A percentile compares a stretch with the other conserved stretches of the same genome.
Evolutionary conservation across 2,797 vertebrate genomes (phyloP).

Genomic region (Pseudochirops corinnae): DNA sequence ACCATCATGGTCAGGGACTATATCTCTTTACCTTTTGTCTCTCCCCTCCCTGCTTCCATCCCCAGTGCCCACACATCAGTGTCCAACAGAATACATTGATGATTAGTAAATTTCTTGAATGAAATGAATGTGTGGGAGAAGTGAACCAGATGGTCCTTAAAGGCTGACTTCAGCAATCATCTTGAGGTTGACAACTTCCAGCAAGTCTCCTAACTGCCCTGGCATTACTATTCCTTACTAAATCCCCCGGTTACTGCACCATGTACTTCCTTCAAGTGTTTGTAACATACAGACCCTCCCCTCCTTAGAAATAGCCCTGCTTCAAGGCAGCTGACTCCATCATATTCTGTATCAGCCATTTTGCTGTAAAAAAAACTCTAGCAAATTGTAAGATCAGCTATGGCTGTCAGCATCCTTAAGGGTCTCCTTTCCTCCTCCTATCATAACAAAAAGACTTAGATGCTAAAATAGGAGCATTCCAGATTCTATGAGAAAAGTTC

Average conservation of each 20-base stretch:
- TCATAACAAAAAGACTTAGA: not conserved
- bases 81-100: not conserved
- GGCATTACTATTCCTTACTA: not conserved
- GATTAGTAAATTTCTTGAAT: not conserved
- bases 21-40: not conserved
- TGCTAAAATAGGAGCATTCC: not conserved
- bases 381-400: not conserved
- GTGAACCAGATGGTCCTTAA: not conserved
- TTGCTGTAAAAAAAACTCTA: not conserved
- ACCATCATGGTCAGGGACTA: not conserved
- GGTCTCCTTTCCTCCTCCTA: not conserved
- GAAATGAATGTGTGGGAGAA: not conserved
- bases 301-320: not conserved
- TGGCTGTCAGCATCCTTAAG: not conserved
- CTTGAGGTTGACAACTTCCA: not conserved
- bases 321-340: not conserved
- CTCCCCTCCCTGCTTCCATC: not conserved
- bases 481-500: not conserved
- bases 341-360: not conserved
- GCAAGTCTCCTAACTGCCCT: not conserved
- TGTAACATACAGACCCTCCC: not conserved
- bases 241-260: not conserved
- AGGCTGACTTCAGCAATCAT: not conserved
- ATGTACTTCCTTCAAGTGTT: not conserved
- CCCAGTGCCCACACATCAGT: not conserved